Evolutionary conservation across 2,113 vertebrate genomes (phyloP), one percentile per base, ranked within the genome.

Genomic region (Limanda limanda): DNA sequence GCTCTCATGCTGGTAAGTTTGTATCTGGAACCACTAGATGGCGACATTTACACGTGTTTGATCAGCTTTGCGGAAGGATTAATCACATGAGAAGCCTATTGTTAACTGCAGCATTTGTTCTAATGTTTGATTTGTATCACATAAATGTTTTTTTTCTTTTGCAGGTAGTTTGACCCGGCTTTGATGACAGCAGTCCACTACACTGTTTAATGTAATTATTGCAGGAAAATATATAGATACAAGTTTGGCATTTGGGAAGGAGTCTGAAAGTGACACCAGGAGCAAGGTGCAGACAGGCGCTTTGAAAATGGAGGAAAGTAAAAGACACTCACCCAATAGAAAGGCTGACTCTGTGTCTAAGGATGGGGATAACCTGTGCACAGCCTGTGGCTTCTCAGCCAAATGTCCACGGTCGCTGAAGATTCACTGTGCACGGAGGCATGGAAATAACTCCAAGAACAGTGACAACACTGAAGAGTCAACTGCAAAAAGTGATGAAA

Each of bases 351-450:
- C 64, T 2, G 17, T 47, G 12, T 45, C 66, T 31, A 63, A 73
- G 60, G 65, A 78, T 1, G 76, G 56, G 15, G 76, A 74, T 27
- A 88, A 20, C 61, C 68, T 77, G 40, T 94, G 95, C 73, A 9
- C 88, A 0, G 21, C 81, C 20, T 94, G 93, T 21, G 81, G 89
- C 70, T 91, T 94, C 63, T 91, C 86, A 61, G 89, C 94, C 56
- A 86, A 91, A 81, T 94, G 88, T 71, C 88, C 92, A 54, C 91
- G 91, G 78, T 90, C 94, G 66, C 74, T 95, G 83, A 96, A 96
- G 89, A 94, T 92, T 83, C 94, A 94, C 48, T 58, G 64, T 20
- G 91, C 92, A 76, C 90, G 84, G 61, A 94, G 92, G 64, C 85
- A 93, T 62, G 73, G 78, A 9, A 89, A 85, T 35, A 84, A 21